These are phyloP conservation scores for Euwallacea similis DNA, from an alignment of 1,140 invertebrate genomes.

Conservation along the genomic window DNA sequence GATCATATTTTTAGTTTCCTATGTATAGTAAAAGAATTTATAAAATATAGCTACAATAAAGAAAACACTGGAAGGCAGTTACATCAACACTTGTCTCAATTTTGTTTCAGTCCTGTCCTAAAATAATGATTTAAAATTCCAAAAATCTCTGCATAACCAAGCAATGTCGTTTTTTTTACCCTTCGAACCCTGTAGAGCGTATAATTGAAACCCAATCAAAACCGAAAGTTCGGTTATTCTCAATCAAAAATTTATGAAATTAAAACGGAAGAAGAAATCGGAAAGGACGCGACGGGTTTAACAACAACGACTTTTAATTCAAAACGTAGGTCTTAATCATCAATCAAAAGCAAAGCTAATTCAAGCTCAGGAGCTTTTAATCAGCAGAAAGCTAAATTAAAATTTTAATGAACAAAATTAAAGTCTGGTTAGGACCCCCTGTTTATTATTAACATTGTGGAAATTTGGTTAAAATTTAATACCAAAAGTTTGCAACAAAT, in stretches of 20 bases:
- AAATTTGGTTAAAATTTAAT: slow-evolving; percentile 18
- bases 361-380: slow-evolving; percentile 18
- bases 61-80: too few relatives aligned
- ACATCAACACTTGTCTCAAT: too few relatives aligned
- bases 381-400: slow-evolving; percentile 25
- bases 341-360: slow-evolving; percentile 23
- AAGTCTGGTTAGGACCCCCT: slow-evolving; percentile 13
- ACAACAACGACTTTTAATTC: slow-evolving; percentile 20
- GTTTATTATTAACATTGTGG: slow-evolving; percentile 23
- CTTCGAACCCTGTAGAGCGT: too few relatives aligned
- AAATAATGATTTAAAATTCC: too few relatives aligned
- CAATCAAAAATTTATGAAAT: slow-evolving; percentile 23
- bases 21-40: too few relatives aligned
- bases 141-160: too few relatives aligned
- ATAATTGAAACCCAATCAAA: not conserved
- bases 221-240: not conserved
- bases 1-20: not conserved
- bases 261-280: not conserved
- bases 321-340: slow-evolving; percentile 20
- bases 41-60: too few relatives aligned
- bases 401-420: slow-evolving; percentile 23
- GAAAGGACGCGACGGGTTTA: not conserved
- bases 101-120: too few relatives aligned
- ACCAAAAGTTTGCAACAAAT: slow-evolving; percentile 8
- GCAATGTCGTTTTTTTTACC: too few relatives aligned